These are phyloP conservation scores for Drosophila falleni DNA, from an alignment of 2,888 invertebrate species.

Conservation along the genomic window DNA sequence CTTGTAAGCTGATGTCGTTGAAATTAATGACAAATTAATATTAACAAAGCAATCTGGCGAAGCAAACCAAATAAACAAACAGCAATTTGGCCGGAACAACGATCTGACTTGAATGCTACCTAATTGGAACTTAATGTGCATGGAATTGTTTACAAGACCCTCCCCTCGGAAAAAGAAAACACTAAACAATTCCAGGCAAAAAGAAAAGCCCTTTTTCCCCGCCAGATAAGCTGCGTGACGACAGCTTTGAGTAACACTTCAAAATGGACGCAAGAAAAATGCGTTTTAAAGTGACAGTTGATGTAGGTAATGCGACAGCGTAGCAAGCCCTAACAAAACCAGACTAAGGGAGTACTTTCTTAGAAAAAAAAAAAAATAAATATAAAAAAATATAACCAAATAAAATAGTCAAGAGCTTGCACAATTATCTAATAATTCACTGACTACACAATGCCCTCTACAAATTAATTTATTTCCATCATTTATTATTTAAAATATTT, in stretches of 20 bases:
- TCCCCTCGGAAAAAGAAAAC: not conserved
- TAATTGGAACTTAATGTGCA: slow-evolving; percentile 79
- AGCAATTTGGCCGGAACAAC: slow-evolving; percentile 48
- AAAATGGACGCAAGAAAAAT: slow-evolving; percentile 64
- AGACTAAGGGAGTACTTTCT: slow-evolving; percentile 39
- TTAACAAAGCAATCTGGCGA: slow-evolving; percentile 77
- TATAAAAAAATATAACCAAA: slow-evolving; percentile 30
- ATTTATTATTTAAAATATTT: not conserved
- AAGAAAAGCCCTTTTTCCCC: not conserved
- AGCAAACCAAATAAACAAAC: slow-evolving; percentile 43
- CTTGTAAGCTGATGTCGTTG: slow-evolving; percentile 64
- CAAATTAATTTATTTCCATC: not conserved
- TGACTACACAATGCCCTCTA: slow-evolving; percentile 24
- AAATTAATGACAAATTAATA: slow-evolving; percentile 80
- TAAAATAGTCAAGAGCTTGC: slow-evolving; percentile 38
- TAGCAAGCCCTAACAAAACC: slow-evolving; percentile 57
- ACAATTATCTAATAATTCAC: not conserved
- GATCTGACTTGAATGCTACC: slow-evolving; percentile 73
- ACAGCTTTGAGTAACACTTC: slow-evolving; percentile 73
- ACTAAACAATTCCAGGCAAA: not conserved
- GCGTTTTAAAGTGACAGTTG: slow-evolving; percentile 80
- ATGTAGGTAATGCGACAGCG: slow-evolving; percentile 78
- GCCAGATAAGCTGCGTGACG: slow-evolving; percentile 65
- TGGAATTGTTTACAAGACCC: slow-evolving; percentile 74
- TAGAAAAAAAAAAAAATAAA: slow-evolving; percentile 28